Conservation (phyloP, 1,140 invertebrate species). For the Orius insidiosus region DNA sequence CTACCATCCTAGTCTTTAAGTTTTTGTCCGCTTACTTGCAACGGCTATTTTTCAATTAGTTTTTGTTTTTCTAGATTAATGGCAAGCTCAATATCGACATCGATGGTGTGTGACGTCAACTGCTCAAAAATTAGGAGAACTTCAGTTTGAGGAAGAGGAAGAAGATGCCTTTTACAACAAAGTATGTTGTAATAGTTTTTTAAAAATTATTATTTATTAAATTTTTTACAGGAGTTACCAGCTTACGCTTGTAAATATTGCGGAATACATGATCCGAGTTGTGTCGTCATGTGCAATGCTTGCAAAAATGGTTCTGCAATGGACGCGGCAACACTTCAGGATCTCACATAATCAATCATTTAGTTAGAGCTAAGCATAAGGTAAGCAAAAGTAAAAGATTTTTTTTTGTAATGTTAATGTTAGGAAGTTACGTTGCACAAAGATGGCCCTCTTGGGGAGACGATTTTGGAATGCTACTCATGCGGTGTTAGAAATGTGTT, state of each 20-base stretch:
- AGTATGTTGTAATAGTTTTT: constrained; percentile 18
- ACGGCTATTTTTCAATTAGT: neutral
- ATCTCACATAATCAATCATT: constrained; percentile 96
- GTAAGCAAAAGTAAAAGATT: constrained; percentile 19
- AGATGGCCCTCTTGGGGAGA: constrained; percentile 94
- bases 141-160: constrained; percentile 81
- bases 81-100: constrained; percentile 20
- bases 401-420: constrained; percentile 9
- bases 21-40: neutral
- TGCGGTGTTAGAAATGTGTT: constrained; percentile 97
- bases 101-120: constrained; percentile 50
- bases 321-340: constrained; percentile 94
- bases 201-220: neutral
- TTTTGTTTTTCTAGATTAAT: constrained; percentile 19
- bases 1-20: neutral
- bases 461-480: constrained; percentile 94
- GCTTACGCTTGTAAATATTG: constrained; percentile 96
- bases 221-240: constrained; percentile 54
- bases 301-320: constrained; percentile 99
- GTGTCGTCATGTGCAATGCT: constrained; percentile 94
- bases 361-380: constrained; percentile 95
- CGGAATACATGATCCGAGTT: constrained; percentile 93
- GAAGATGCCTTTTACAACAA: constrained; percentile 79
- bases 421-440: constrained; percentile 89
- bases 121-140: constrained; percentile 55